Evolutionary conservation across 1,140 invertebrate species (phyloP).

Genomic region (Asobara japonica): DNA sequence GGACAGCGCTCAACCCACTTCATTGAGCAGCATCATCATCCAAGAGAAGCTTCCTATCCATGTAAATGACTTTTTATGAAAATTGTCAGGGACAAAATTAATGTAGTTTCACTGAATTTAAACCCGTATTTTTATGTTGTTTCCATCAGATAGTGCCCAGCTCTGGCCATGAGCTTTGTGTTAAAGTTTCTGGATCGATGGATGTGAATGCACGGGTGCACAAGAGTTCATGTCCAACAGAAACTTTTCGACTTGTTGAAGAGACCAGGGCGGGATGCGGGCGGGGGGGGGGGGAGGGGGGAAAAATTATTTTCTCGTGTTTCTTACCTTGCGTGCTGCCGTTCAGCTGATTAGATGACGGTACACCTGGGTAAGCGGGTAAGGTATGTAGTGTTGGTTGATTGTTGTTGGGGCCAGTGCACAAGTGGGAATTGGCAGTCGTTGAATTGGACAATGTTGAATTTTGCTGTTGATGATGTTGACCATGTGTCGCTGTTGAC

Average conservation of each 20-base stretch:
- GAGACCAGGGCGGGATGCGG: too few species aligned
- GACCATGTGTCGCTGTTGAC: constrained; percentile 35
- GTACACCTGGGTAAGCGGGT: constrained; percentile 62
- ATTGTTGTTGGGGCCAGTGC: constrained; percentile 60
- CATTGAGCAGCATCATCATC: too few species aligned
- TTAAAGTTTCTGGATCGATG: not conserved
- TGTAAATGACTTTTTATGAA: too few species aligned
- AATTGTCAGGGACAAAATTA: too few species aligned
- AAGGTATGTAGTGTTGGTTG: constrained; percentile 67
- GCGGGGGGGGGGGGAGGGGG: not conserved
- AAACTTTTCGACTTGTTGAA: not conserved
- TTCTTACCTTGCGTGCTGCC: constrained; percentile 61
- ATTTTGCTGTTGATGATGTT: constrained; percentile 29
- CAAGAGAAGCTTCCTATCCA: too few species aligned
- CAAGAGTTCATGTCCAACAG: not conserved
- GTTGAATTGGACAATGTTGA: constrained; percentile 51
- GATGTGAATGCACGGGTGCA: not conserved
- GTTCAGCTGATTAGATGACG: constrained; percentile 53
- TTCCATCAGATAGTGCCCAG: too few species aligned
- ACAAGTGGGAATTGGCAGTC: constrained; percentile 53
- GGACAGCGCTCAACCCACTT: too few species aligned
- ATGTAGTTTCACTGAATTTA: too few species aligned
- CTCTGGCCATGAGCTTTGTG: not conserved
- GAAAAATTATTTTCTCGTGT: not conserved
- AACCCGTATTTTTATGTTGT: too few species aligned